Conservation (phyloP, 2,113 vertebrate species). For the Xenus cinereus region DNA sequence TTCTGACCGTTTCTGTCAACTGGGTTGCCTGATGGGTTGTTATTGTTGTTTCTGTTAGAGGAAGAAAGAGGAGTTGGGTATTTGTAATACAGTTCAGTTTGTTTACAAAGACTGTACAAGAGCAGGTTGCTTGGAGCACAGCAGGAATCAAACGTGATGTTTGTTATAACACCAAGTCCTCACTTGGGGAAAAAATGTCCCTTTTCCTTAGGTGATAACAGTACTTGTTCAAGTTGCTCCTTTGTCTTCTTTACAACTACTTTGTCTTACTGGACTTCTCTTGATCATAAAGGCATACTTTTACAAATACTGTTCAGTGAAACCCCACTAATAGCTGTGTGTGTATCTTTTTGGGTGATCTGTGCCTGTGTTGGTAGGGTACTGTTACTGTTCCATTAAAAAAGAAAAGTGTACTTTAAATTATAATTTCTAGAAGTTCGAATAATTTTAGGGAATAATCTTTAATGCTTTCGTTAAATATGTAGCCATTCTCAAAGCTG, state of each 20-base stretch:
- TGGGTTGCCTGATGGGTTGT: background rate
- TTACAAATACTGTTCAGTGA: background rate
- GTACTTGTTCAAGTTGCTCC: background rate
- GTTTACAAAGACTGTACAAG: background rate
- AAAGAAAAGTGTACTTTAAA: background rate
- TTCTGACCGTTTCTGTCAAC: background rate
- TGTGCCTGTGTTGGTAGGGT: background rate
- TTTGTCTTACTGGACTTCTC: background rate
- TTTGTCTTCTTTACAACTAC: background rate
- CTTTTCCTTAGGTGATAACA: background rate
- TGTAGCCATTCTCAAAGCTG: background rate
- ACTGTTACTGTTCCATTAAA: background rate
- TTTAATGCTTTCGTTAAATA: background rate
- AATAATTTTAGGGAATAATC: background rate
- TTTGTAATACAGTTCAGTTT: background rate
- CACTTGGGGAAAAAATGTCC: background rate
- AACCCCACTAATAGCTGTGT: background rate
- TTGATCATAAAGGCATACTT: background rate
- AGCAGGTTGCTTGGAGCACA: background rate
- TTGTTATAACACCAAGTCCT: background rate
- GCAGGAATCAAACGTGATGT: background rate
- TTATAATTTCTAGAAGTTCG: background rate
- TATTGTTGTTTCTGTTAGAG: background rate
- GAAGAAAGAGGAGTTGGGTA: background rate
- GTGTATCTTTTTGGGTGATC: background rate